A percentile compares a stretch with the other conserved stretches of the same genome.
phyloP scores from a whole-genome alignment of 2,888 invertebrate species.

The Charanyca ferruginea region DNA sequence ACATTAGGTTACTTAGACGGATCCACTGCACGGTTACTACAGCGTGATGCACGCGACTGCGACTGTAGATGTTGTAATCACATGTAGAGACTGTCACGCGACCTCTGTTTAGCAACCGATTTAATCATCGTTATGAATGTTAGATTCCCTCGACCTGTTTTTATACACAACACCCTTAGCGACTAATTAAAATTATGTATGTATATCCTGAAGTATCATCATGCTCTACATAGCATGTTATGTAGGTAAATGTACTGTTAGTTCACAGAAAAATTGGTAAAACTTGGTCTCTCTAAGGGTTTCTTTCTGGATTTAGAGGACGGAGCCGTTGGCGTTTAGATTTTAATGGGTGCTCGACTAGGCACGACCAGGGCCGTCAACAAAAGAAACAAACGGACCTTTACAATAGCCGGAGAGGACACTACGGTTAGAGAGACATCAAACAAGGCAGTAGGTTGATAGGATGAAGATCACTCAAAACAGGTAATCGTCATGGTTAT shows the following conservation, averaged over 20 bases:
- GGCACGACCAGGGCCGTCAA: background rate
- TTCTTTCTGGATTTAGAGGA: slow-evolving; percentile 5
- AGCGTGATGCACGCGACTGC: slow-evolving; percentile 82
- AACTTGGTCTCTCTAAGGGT: background rate
- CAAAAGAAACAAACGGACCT: slow-evolving; percentile 19
- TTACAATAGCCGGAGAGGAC: slow-evolving; percentile 17
- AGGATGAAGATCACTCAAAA: background rate
- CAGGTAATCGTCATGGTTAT: background rate
- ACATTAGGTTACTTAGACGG: slow-evolving; percentile 75
- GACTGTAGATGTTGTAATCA: slow-evolving; percentile 75
- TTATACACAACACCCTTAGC: slow-evolving; percentile 16
- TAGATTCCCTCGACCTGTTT: slow-evolving; percentile 59
- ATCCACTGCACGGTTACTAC: slow-evolving; percentile 78
- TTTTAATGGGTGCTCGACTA: slow-evolving; percentile 32
- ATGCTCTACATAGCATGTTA: background rate
- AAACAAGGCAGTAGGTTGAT: background rate
- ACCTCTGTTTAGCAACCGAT: slow-evolving; percentile 69
- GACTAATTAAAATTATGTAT: background rate
- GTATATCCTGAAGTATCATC: background rate
- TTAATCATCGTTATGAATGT: slow-evolving; percentile 63
- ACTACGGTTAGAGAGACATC: background rate
- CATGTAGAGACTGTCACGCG: slow-evolving; percentile 78
- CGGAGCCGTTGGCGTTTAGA: slow-evolving; percentile 1
- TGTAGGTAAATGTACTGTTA: background rate
- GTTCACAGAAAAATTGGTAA: background rate